Evolutionary conservation across 2,797 vertebrate genomes (phyloP), one percentile per base, ranked within the genome.

Genomic region (Siniperca undulata): DNA sequence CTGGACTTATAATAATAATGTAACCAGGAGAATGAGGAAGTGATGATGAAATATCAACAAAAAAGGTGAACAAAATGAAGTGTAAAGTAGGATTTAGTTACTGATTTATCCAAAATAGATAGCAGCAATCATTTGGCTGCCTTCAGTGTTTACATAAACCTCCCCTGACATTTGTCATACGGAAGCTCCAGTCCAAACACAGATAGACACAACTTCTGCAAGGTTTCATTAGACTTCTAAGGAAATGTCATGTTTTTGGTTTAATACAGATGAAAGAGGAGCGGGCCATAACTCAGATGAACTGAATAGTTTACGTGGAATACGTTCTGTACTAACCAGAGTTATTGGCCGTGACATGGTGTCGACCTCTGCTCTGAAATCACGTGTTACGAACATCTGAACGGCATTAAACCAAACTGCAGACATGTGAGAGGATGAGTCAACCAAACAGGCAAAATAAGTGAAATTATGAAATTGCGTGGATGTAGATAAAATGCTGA

Each of bases 1-100:
- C 10, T 66, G 2, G 1, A 16, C 0, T 4, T 17, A n/a, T n/a
- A n/a, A 5, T 42, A 64, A 44, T 17, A 40, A 10, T 38, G 17
- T 11, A 12, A 50, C 30, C 17, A 19, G 13, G 10, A 24, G 27
- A 71, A 78, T 9, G 20, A 83, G 65, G 70, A 83, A 83, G 24
- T 24, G 17, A 48, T 20, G 16, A 46, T 36, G 5, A 69, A 62
- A 22, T 17, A 19, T 9, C 14, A 24, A n/a, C 40, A 42, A 13
- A 20, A 34, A 24, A 36, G 0, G 1, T n/a, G 48, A 71, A 40
- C 0, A 0, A 8, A 44, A 19, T 46, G 5, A 71, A 19, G 53
- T 0, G 7, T 27, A 14, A 53, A 59, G 61, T 55, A 34, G 1
- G 0, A 3, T 50, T 55, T 10, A 17, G 14, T 30, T 30, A 38